Evolutionary conservation across 2,888 invertebrate genomes (phyloP).

Genomic region (Erebia epiphron): DNA sequence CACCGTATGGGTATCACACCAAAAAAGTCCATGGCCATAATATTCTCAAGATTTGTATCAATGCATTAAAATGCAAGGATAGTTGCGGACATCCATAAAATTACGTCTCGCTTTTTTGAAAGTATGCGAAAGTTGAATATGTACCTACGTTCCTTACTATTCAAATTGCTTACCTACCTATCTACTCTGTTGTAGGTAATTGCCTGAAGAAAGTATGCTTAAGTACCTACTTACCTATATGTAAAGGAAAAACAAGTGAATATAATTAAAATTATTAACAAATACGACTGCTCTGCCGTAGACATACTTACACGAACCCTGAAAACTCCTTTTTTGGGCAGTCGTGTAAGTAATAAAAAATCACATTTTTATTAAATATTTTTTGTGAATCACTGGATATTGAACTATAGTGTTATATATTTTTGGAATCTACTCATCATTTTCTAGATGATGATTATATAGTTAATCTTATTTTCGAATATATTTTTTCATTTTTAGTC

Average conservation of each 20-base stretch:
- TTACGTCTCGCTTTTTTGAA: constrained; percentile 33
- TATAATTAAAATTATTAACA: too few species aligned
- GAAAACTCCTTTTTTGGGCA: too few species aligned
- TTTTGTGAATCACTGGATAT: too few species aligned
- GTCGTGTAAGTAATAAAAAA: too few species aligned
- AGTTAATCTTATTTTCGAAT: too few species aligned
- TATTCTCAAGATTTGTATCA: constrained; percentile 51
- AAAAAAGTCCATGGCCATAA: constrained; percentile 8
- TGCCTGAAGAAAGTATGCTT: background rate
- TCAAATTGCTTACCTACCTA: background rate
- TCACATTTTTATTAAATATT: too few species aligned
- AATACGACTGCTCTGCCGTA: too few species aligned
- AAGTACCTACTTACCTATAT: background rate
- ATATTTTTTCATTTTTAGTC: too few species aligned
- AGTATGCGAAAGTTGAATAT: constrained; percentile 37
- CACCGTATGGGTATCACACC: background rate
- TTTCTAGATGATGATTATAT: too few species aligned
- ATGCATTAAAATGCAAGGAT: constrained; percentile 57
- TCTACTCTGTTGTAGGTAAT: background rate
- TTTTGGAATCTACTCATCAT: too few species aligned
- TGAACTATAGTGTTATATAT: too few species aligned
- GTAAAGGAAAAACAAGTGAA: background rate
- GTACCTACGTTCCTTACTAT: background rate
- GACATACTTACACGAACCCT: too few species aligned
- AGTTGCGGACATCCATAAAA: constrained; percentile 37